phyloP scores from a whole-genome alignment of 2,113 vertebrate species.

The Polypterus senegalus region DNA sequence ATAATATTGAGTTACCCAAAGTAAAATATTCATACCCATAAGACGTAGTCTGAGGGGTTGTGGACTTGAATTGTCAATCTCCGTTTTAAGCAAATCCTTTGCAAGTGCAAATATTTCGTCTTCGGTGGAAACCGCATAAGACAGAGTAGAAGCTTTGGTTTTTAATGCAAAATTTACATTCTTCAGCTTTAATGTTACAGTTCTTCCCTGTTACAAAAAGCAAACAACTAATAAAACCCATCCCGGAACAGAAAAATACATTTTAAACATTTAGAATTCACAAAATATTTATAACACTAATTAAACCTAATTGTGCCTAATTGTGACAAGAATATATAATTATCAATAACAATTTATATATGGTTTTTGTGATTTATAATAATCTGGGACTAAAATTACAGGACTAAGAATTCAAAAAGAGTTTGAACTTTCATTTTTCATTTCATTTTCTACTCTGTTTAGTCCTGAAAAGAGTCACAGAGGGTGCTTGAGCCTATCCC shows the following conservation, averaged over 20 bases:
- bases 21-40: conserved; percentile 69
- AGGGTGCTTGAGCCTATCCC: too few relatives aligned
- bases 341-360: too few relatives aligned
- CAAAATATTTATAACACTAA: too few relatives aligned
- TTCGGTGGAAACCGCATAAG: conserved; percentile 60
- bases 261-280: too few relatives aligned
- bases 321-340: too few relatives aligned
- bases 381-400: too few relatives aligned
- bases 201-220: conserved; percentile 63
- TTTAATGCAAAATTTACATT: conserved; percentile 93
- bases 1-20: not conserved
- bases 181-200: conserved; percentile 86
- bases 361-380: too few relatives aligned
- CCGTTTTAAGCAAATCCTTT: conserved; percentile 76
- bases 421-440: too few relatives aligned
- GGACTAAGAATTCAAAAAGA: too few relatives aligned
- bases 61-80: conserved; percentile 72
- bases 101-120: conserved; percentile 84
- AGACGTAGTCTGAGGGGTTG: conserved; percentile 77
- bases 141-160: conserved; percentile 68
- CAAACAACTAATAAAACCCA: not conserved
- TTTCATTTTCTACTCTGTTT: too few relatives aligned
- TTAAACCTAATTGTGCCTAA: too few relatives aligned
- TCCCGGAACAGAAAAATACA: not conserved
- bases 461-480: too few relatives aligned